Evolutionary conservation across 2,113 vertebrate species (phyloP), one percentile per base, ranked within the genome.

Genomic region (Chamaea fasciata): DNA sequence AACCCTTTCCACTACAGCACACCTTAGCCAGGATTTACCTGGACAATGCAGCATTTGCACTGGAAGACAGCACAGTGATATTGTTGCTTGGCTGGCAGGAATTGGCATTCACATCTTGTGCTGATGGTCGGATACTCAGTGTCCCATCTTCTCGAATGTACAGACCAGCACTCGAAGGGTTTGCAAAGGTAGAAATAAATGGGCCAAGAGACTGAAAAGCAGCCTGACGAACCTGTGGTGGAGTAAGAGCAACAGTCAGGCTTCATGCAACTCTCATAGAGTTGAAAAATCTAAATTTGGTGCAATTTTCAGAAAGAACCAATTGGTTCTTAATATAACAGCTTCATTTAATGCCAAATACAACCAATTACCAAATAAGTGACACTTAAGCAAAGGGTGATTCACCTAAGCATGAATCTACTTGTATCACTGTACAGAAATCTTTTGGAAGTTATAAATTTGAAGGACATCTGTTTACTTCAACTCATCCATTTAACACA

Each of bases 161-260:
- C 76, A 99, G 97, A 69, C 98, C 98, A 92, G 98, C 98, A 93
- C 97, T 97, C n/a, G 99, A 98, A 42, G 98, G 98, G 92, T 97
- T 99, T 88, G 98, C 99, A 89, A 99, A 99, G 57, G 98, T 99
- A 91, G 98, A 99, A 85, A 99, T 98, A 91, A 99, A 99, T 2
- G 98, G 98, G 15, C 99, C 98, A 35, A 99, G 97, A 77, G 99
- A 98, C 95, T 99, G 99, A 96, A 99, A 99, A 93, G 99, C 98
- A 75, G 99, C 99, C 93, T 99, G 98, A 56, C 98, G 97, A 75
- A 99, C 99, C 99, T 99, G 92, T 10, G 85, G 79, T 3, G 59
- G 53, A 26, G 42, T 17, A 60, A 75, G 86, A 47, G 41, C 73
- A 50, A 42, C 9, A 50, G 18, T 59, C 31, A 75, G 24, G 47